A percentile compares a stretch with the other conserved stretches of the same genome.
Evolutionary conservation across 92 coral and sea anemone genomes (phyloP).

Genomic region (Actinostola sp.): DNA sequence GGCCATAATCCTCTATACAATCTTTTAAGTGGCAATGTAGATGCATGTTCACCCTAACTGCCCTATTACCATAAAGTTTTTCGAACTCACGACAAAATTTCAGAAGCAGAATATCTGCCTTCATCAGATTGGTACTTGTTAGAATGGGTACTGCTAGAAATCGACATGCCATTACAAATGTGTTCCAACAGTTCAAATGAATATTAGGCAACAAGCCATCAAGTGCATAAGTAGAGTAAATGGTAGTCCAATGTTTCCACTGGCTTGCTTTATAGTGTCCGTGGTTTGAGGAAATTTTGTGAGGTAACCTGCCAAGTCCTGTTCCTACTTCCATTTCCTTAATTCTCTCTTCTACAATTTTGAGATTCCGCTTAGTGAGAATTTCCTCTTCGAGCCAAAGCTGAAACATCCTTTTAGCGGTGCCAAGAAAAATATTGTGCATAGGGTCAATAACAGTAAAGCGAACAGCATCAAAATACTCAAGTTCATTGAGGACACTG

Average conservation of each 20-base stretch:
- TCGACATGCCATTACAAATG: slow-evolving; percentile 29
- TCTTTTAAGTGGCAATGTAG: slow-evolving; percentile 52
- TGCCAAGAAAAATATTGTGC: slow-evolving; percentile 44
- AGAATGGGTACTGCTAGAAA: slow-evolving; percentile 12
- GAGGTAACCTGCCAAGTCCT: slow-evolving; percentile 12
- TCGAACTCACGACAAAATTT: slow-evolving; percentile 19
- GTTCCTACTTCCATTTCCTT: slow-evolving; percentile 26
- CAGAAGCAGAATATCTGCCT: slow-evolving; percentile 11
- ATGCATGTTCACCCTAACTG: slow-evolving; percentile 33
- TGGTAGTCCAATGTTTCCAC: slow-evolving; percentile 11
- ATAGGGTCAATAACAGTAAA: slow-evolving; percentile 43
- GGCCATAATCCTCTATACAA: slow-evolving; percentile 50
- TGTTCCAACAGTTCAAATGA: slow-evolving; percentile 23
- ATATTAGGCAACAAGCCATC: slow-evolving; percentile 13
- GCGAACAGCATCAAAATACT: slow-evolving; percentile 41
- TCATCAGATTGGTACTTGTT: slow-evolving; percentile 4
- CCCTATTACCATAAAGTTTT: slow-evolving; percentile 20
- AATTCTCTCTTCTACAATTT: slow-evolving; percentile 22
- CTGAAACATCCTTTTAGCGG: slow-evolving; percentile 39
- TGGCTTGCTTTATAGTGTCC: slow-evolving; percentile 1
- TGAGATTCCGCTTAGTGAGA: slow-evolving; percentile 19
- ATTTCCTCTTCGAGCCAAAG: slow-evolving; percentile 36
- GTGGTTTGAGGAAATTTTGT: too few species aligned
- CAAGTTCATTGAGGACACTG: slow-evolving; percentile 19
- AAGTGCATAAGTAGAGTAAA: slow-evolving; percentile 8